Evolutionary conservation across 2,113 vertebrate genomes (phyloP), one percentile per base, ranked within the genome.

Genomic region (Scolopax mira): DNA sequence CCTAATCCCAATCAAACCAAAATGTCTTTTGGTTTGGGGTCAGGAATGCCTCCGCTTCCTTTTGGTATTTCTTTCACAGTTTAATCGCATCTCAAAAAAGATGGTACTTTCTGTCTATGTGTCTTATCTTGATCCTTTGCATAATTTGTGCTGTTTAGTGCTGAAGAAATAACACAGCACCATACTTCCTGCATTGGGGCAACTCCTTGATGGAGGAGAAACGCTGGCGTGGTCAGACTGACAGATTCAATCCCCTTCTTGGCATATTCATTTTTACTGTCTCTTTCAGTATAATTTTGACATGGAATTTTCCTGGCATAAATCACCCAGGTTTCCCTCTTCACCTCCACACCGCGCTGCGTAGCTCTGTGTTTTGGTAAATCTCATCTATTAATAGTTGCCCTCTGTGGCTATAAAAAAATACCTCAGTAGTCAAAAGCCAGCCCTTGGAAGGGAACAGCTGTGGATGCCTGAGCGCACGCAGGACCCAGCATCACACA

Each of bases 381-480:
- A 91, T 74, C 78, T 88, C 91, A 77, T 94, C 86, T 72, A 97
- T 96, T 97, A 96, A 96, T 94, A 95, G 90, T 79, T 93, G 95
- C 85, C 87, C 92, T 97, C 82, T 91, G 92, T 92, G 89, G 96
- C 96, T 93, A 94, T 97, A 94, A 97, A 98, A 96, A 95, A 97
- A 94, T 44, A 61, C 65, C 80, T 95, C 81, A 44, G 94, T 95
- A 97, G 93, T 77, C 88, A 91, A 91, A 96, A 96, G 89, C 72
- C 96, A 97, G 64, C 49, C 94, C 84, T 93, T 88, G 69, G 78
- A 75, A 75, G 82, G 87, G 94, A 95, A 83, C 85, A 96, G 94
- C 90, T 91, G 93, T 75, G 83, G 81, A 88, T 79, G 93, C 52
- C 95, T 95, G 88, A 95, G 88, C 19, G 46, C 90, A 93, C 19